Base-by-base conservation (phyloP, 2,113 vertebrate species). In the Axis porcinus region DNA sequence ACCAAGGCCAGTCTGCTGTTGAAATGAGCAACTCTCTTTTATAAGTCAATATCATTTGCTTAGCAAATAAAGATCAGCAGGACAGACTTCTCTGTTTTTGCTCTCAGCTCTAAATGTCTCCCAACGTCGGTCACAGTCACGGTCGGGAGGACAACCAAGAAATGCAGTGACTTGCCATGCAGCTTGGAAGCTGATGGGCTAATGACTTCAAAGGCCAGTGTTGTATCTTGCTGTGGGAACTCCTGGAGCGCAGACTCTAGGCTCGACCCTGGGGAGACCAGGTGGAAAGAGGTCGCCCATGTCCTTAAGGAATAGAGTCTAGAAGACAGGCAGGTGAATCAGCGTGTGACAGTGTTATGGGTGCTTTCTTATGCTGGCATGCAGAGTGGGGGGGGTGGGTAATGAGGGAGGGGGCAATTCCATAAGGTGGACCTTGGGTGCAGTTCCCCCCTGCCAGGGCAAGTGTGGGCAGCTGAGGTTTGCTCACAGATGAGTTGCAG, bases 171-270 rank as follows among this genome's bases (percentile, higher is more conserved):
- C 50, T 86, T 83, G 58, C 78, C 33, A 8, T 64, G 67, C 19
- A 62, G 78, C 47, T 88, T 93, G 47, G 67, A 96, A 97, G 96
- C 93, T 79, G 97, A 90, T 57, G 74, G 94, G 5, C 97, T 96
- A 64, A 14, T 30, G 43, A 21, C 50, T n/a, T 83, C 79, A 45
- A 33, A 67, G 95, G n/a, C 52, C 11, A 30, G 27, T 3, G 6
- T 8, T 12, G 27, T 10, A 43, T 21, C 82, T 67, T 33, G 6
- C 9, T 2, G 52, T 36, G 60, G 58, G 27, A 74, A 55, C 54
- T 33, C 19, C 4, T 14, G 15, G 45, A 6, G 13, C 0, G 7
- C 16, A 19, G 30, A 40, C 23, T n/a, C 19, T 23, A 36, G 64
- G 47, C 54, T n/a, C 43, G 43, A 70, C 25, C 3, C 81, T 14